Evolutionary conservation across 2,888 invertebrate genomes (phyloP), one percentile per base, ranked within the genome.

Genomic region (Clusia tigrina): DNA sequence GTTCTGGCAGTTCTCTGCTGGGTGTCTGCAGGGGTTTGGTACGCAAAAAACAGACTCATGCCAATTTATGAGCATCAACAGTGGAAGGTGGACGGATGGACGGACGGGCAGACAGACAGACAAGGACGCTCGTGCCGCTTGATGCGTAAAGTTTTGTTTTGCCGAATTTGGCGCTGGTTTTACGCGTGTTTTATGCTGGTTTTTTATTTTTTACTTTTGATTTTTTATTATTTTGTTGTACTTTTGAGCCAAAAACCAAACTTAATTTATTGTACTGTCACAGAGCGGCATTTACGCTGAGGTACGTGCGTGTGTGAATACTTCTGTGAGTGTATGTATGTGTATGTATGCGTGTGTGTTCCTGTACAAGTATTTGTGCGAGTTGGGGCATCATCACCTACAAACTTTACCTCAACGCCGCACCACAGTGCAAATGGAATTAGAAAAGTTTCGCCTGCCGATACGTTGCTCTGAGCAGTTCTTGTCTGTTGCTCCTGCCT

Each of bases 391-490:
- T 42, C 42, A 15, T n/a, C 42, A 42, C 42, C 42, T 42, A 10
- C 42, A 17, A 42, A n/a, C 10, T 15, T 42, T 17, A 15, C 6
- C 42, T 42, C n/a, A n/a, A n/a, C n/a, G n/a, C 42, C 42, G 42
- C 42, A 42, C 2, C n/a, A 17, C 2, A 42, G 9, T 42, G 6
- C 42, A 42, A 42, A 79, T 80, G 78, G 77, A 78, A 79, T 79
- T 79, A 79, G 77, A 78, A 79, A 79, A 79, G 71, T 42, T 42
- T 42, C n/a, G 42, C 42, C n/a, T n/a, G 42, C n/a, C 42, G 42
- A 42, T 42, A 42, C n/a, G 6, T 42, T 6, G 42, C 42, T 42
- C 10, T 9, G 6, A 32, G 32, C 32, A 32, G 32, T 32, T 5
- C 32, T 32, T 32, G 32, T 42, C n/a, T n/a, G 42, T 42, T 42